phyloP scores from a whole-genome alignment of 2,888 invertebrate species.

The Protonemura montana region DNA sequence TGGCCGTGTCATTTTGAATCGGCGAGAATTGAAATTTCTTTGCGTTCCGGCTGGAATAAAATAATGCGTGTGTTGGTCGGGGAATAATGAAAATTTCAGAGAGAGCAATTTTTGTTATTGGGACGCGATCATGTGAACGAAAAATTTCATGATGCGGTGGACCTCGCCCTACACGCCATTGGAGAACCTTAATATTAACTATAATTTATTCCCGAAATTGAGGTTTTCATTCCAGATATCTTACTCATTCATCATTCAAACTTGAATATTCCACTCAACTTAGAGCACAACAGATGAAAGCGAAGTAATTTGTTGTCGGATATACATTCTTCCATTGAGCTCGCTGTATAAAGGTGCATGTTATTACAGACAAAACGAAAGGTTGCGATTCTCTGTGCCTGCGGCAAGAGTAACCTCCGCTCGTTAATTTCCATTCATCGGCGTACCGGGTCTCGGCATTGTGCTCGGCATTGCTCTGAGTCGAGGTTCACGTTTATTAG shows the following conservation, averaged over 20 bases:
- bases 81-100: not conserved
- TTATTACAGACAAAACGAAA: not conserved
- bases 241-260: not conserved
- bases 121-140: not conserved
- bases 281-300: not conserved
- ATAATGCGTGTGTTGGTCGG: not conserved
- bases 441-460: no score
- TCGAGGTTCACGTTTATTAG: not conserved
- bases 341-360: not conserved
- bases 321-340: not conserved
- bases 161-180: no score
- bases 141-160: no score
- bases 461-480: not conserved
- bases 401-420: constrained; percentile 1
- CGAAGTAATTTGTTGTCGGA: not conserved
- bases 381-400: not conserved
- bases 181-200: no score
- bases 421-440: not conserved
- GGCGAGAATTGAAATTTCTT: not conserved
- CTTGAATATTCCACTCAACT: not conserved
- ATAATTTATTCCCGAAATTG: no score
- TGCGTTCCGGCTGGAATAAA: not conserved
- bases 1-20: not conserved
- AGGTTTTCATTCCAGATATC: not conserved
- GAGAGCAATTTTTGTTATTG: not conserved